Conservation (phyloP, 2,888 invertebrate genomes). For the Coelinius sp. region DNA sequence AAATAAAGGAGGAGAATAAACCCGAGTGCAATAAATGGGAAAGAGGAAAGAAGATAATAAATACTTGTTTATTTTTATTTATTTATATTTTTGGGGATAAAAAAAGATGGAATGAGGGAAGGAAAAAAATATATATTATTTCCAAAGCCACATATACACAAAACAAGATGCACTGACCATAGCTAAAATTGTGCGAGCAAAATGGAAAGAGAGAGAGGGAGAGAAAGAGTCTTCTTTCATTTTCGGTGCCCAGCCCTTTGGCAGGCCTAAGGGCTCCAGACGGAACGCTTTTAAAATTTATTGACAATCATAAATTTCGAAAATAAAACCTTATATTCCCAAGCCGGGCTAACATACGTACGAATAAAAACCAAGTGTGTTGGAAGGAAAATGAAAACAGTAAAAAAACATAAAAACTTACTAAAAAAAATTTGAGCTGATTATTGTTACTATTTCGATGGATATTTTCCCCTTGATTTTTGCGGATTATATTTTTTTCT, state of each 20-base stretch:
- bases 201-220: not conserved
- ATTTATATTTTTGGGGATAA: constrained; percentile 1
- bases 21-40: constrained; percentile 17
- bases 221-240: constrained; percentile 7
- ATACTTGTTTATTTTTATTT: not conserved
- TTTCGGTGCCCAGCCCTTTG: constrained; percentile 62
- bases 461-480: not conserved
- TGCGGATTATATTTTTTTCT: not conserved
- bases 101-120: constrained; percentile 8
- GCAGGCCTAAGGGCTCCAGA: constrained; percentile 70
- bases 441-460: constrained; percentile 6
- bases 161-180: constrained; percentile 22
- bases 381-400: constrained; percentile 36
- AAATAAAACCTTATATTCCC: constrained; percentile 71
- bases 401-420: not conserved
- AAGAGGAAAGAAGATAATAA: constrained; percentile 16
- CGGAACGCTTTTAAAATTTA: constrained; percentile 72
- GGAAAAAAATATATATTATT: constrained; percentile 23
- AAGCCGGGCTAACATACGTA: constrained; percentile 12
- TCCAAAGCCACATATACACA: constrained; percentile 18
- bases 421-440: constrained; percentile 8
- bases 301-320: constrained; percentile 72
- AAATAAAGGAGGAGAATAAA: constrained; percentile 28
- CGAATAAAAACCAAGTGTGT: constrained; percentile 43
- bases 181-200: constrained; percentile 14